Percentiles rank a stretch among this genome's conserved stretches.
phyloP scores from a whole-genome alignment of 2,113 vertebrate genomes.

The Stigmatopora nigra region DNA sequence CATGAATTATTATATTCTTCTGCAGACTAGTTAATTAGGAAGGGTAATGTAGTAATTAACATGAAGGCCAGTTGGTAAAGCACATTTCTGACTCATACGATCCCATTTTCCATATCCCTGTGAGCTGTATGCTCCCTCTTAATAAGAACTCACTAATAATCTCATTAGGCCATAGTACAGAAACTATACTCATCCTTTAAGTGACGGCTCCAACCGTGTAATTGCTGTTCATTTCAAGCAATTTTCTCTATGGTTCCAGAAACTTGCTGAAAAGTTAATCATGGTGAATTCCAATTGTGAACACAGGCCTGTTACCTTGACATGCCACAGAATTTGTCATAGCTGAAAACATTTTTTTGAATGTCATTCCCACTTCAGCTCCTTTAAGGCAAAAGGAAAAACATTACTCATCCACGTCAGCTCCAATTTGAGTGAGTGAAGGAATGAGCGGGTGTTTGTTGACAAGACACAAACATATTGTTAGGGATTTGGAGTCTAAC shows the following conservation, averaged over 20 bases:
- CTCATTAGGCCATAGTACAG: constrained; percentile 61
- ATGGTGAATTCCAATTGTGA: constrained; percentile 65
- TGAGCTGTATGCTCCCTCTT: constrained; percentile 38
- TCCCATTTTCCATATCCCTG: constrained; percentile 36
- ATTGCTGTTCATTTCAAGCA: constrained; percentile 69
- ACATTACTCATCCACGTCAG: constrained; percentile 10
- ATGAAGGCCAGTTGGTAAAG: constrained; percentile 45
- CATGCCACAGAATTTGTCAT: constrained; percentile 49
- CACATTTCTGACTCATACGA: constrained; percentile 49
- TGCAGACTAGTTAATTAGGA: constrained; percentile 63
- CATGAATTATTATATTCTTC: constrained; percentile 56
- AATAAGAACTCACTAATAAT: constrained; percentile 62
- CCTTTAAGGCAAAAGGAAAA: constrained; percentile 7
- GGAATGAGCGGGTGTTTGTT: constrained; percentile 7
- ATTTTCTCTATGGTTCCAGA: constrained; percentile 71
- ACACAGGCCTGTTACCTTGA: constrained; percentile 48
- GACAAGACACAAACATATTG: constrained; percentile 9
- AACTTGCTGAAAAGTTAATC: constrained; percentile 73
- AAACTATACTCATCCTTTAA: constrained; percentile 63
- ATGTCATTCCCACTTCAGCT: constrained; percentile 16
- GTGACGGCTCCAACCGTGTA: constrained; percentile 56
- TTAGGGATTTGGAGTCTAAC: constrained; percentile 7
- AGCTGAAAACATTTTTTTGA: constrained; percentile 32
- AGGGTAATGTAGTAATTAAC: constrained; percentile 66
- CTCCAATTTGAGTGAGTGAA: not conserved